Base-by-base conservation (phyloP, 2,888 invertebrate genomes). In the Melanargia galathea region DNA sequence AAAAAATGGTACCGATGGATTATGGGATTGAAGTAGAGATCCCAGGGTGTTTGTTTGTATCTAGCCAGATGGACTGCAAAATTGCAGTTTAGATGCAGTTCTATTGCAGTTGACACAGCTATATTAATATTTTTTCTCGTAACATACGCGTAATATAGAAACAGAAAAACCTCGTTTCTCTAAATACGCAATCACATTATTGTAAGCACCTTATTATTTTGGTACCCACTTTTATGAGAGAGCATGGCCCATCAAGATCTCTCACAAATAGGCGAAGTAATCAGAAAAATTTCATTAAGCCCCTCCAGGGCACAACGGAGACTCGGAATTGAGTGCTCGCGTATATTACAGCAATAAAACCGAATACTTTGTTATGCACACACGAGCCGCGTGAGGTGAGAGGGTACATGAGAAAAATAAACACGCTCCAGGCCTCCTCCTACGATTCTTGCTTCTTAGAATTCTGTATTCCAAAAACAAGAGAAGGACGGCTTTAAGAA, bases 331-430 rank as follows among this genome's bases (percentile, higher is more conserved):
- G 75, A 79, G 76, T 75, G 73, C 73, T 74, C 68, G 71, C 73
- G 73, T 77, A 76, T 79, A 76, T 77, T 76, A 76, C 75, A 71
- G 75, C 75, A 78, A 79, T 81, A 80, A 79, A 82, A 77, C 73
- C 70, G 69, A 74, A 80, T 77, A 78, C 75, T 79, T 78, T 76
- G 76, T 78, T 80, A 78, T 75, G 74, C 75, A 77, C 76, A 76
- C 75, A 74, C 64, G 71, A 65, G 68, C 16, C 16, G 70, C 71
- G 48, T 46, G 63, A 52, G 64, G 75, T 76, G 6, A 26, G 30
- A 6, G 74, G 65, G 72, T 71, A 67, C 60, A 54, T 65, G 67
- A 33, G 24, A 20, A 58, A 58, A 45, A 45, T 46, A 57, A 57
- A 57, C 18, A 57, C 43, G 43, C 26, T 18, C 24, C 38, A 43